Evolutionary conservation across 2,888 invertebrate species (phyloP).

Genomic region (Tipula unca): DNA sequence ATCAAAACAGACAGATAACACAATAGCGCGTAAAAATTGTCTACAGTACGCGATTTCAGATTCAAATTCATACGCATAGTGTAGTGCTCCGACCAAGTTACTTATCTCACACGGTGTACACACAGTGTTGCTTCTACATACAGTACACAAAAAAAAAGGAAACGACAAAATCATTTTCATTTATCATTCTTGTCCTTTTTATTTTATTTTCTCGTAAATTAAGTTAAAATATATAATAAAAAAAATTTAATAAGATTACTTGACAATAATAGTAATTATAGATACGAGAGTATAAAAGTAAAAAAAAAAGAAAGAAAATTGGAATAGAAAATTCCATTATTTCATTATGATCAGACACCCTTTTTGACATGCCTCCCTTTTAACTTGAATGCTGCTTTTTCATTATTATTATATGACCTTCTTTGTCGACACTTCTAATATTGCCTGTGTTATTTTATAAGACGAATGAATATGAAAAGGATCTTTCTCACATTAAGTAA

Average conservation of each 20-base stretch:
- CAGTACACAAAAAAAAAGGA: not conserved
- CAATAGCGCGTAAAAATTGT: not conserved
- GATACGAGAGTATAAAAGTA: not conserved
- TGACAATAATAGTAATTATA: not conserved
- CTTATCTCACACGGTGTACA: not conserved
- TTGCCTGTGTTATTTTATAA: not conserved
- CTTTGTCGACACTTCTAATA: not conserved
- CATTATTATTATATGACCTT: constrained; percentile 8
- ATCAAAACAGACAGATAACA: not conserved
- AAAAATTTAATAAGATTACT: not conserved
- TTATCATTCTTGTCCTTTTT: constrained; percentile 8
- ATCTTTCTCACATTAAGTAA: not conserved
- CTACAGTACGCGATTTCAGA: not conserved
- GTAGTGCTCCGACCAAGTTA: too few species aligned
- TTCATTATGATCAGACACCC: not conserved
- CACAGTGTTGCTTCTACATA: not conserved
- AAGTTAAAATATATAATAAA: not conserved
- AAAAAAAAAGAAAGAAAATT: not conserved
- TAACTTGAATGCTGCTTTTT: not conserved
- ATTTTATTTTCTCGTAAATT: not conserved
- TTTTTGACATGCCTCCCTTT: not conserved
- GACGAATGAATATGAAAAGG: not conserved
- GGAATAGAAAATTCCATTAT: not conserved
- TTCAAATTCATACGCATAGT: not conserved
- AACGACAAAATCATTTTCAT: constrained; percentile 8